A percentile compares a stretch with the other conserved stretches of the same genome.
Evolutionary conservation across 2,888 invertebrate species (phyloP).

Genomic region (Myopa testacea): DNA sequence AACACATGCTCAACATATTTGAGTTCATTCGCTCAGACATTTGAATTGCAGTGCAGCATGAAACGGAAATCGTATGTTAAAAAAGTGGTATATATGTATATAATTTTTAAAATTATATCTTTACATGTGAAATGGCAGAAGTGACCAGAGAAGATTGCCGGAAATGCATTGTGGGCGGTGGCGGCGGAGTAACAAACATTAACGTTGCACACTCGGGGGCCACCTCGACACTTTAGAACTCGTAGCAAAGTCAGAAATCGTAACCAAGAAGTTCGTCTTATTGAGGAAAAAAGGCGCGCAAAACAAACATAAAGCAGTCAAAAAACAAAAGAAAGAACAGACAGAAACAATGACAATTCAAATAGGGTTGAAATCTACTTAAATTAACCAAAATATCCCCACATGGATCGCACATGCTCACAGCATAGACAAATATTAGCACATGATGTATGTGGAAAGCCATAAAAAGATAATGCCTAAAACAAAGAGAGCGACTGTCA

Average conservation of each 20-base stretch:
- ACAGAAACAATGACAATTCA: background rate
- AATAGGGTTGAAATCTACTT: background rate
- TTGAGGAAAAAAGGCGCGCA: constrained; percentile 24
- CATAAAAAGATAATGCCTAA: background rate
- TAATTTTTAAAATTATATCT: background rate
- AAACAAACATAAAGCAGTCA: background rate
- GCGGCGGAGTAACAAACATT: constrained; percentile 5
- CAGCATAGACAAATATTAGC: constrained; percentile 17
- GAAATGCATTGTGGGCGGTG: background rate
- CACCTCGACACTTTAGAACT: background rate
- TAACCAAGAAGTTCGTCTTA: background rate
- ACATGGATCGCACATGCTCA: constrained; percentile 28
- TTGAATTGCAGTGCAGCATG: background rate
- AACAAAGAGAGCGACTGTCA: too few relatives aligned
- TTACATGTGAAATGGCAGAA: background rate
- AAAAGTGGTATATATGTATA: background rate
- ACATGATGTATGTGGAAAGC: background rate
- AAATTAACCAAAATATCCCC: background rate
- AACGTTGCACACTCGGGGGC: background rate
- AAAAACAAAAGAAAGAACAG: constrained; percentile 8
- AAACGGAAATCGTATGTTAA: constrained; percentile 1
- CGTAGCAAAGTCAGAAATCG: too few relatives aligned
- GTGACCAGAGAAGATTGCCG: background rate
- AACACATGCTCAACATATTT: constrained; percentile 21
- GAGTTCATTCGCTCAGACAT: background rate